Evolutionary conservation across 2,797 vertebrate genomes (phyloP).

Genomic region (Pipistrellus nathusii): DNA sequence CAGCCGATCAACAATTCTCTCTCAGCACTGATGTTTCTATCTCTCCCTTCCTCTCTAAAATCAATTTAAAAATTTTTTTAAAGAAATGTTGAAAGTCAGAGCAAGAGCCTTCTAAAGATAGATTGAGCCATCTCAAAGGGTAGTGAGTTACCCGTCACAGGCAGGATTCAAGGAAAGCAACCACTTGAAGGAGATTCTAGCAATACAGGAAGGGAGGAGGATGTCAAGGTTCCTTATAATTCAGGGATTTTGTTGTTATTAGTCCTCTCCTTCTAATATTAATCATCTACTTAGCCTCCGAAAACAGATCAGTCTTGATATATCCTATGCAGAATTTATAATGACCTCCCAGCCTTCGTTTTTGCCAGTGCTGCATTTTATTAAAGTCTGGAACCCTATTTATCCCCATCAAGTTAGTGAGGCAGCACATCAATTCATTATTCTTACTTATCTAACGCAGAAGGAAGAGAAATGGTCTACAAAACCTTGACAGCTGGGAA

Average conservation of each 20-base stretch:
- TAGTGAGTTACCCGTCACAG: not conserved
- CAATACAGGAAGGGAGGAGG: not conserved
- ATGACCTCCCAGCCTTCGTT: conserved; percentile 12
- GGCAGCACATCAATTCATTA: conserved; percentile 44
- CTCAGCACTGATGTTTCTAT: too few relatives aligned
- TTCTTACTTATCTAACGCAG: conserved; percentile 55
- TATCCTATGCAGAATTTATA: not conserved
- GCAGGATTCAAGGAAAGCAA: conserved; percentile 9
- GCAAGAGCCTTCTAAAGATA: conserved; percentile 3
- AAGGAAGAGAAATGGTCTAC: conserved; percentile 53
- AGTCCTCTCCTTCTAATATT: not conserved
- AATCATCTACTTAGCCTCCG: not conserved
- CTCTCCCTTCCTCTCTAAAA: too few relatives aligned
- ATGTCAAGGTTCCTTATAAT: not conserved
- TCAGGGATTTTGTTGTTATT: not conserved
- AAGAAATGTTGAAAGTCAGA: not conserved
- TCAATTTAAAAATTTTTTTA: too few relatives aligned
- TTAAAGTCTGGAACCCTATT: conserved; percentile 36
- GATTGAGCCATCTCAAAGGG: not conserved
- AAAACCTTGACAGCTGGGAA: conserved; percentile 41
- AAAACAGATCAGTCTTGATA: conserved; percentile 5
- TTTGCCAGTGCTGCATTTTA: not conserved
- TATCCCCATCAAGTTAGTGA: conserved; percentile 58
- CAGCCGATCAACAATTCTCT: too few relatives aligned
- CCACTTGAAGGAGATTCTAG: not conserved